Base-by-base conservation (phyloP, 2,797 vertebrate species). In the Falco peregrinus region DNA sequence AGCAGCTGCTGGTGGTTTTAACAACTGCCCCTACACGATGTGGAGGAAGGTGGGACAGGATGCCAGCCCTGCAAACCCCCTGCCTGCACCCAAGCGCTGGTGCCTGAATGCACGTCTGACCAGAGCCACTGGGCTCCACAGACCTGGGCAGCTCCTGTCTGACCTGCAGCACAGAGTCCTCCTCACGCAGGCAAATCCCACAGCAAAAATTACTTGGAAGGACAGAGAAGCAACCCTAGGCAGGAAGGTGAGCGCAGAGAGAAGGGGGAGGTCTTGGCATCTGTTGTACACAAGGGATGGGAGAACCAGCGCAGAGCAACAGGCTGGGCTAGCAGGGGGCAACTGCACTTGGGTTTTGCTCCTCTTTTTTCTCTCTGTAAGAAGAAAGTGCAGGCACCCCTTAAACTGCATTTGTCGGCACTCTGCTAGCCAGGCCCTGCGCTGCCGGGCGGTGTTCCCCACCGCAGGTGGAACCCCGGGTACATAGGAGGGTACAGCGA, bases 401-500 rank as follows among this genome's bases (percentile, higher is more conserved):
- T 76, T 24, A 37, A 73, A 48, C 16, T 28, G 28, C 59, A 18
- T 56, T 9, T 69, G 39, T 11, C 4, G 0, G 33, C 25, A 29
- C 22, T 21, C 0, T 43, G 2, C 5, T 3, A 11, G 43, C 15
- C 31, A 57, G 87, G 39, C 16, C 16, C 39, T 60, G 53, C 1
- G 7, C 39, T 89, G 21, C 47, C 0, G 1, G 41, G 21, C 2
- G 12, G 5, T 3, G 47, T 2, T 24, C 17, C 20, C 15, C 54
- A 33, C 41, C 28, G 11, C 61, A 61, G 31, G 15, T 25, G 12
- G 35, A 82, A 69, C 12, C 22, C 33, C 2, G 1, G 37, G 29
- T 22, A 43, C 50, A 39, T 2, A 48, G 28, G 17, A 60, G 25
- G 22, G 29, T 15, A 61, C 22, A 50, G 26, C 6, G 41, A 90